Conservation (phyloP, 2,797 vertebrate species). For the Percopsis omiscomaycus region DNA sequence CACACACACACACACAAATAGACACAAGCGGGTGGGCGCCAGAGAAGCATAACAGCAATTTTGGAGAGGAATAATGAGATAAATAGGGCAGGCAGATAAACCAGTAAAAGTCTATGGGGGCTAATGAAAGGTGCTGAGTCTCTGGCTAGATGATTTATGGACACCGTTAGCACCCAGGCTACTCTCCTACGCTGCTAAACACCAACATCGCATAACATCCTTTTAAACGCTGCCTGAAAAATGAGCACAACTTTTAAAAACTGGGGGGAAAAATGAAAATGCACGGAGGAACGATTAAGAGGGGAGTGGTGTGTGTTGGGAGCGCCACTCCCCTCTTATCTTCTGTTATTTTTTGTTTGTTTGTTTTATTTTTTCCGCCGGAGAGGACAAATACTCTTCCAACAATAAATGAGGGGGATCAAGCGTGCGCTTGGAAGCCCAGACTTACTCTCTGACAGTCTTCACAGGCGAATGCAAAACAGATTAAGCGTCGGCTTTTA, state of each 20-base stretch:
- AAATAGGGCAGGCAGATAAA: slow-evolving; percentile 75
- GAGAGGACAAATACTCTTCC: slow-evolving; percentile 60
- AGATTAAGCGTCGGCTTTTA: slow-evolving; percentile 76
- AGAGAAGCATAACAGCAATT: slow-evolving; percentile 70
- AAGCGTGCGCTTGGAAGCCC: slow-evolving; percentile 59
- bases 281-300: background rate
- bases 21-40: slow-evolving; percentile 57
- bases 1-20: slow-evolving; percentile 32
- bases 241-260: slow-evolving; percentile 71
- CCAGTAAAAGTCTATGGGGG: slow-evolving; percentile 70
- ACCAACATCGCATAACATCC: slow-evolving; percentile 57
- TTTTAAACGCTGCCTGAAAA: slow-evolving; percentile 67
- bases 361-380: too few species aligned
- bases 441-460: slow-evolving; percentile 63
- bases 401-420: slow-evolving; percentile 71
- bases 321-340: too few species aligned
- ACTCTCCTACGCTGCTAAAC: slow-evolving; percentile 60
- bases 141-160: slow-evolving; percentile 74
- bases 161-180: slow-evolving; percentile 64
- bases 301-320: background rate
- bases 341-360: too few species aligned
- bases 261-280: slow-evolving; percentile 29
- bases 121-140: slow-evolving; percentile 76
- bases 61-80: slow-evolving; percentile 77
- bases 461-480: slow-evolving; percentile 74